phyloP scores from a whole-genome alignment of 2,888 invertebrate species.

The Tyria jacobaeae region DNA sequence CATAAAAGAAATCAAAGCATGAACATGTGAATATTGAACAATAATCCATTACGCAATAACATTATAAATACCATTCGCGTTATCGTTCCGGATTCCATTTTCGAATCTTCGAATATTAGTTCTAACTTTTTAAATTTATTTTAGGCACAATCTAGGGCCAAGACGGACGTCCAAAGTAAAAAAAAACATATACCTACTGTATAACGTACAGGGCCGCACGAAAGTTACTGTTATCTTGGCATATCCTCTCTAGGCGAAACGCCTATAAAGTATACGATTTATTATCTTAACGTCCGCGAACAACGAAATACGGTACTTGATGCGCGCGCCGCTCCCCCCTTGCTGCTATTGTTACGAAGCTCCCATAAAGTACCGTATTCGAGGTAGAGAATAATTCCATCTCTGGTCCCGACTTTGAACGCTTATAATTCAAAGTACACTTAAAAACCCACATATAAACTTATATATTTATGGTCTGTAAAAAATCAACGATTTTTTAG shows the following conservation, averaged over 20 bases:
- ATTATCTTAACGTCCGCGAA: constrained; percentile 73
- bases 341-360: constrained; percentile 86
- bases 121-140: constrained; percentile 62
- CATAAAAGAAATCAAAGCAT: not conserved
- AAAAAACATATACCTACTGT: constrained; percentile 73
- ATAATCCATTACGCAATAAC: not conserved
- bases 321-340: constrained; percentile 83
- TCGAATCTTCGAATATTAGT: constrained; percentile 41
- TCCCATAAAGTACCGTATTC: constrained; percentile 76
- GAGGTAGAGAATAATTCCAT: constrained; percentile 76
- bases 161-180: constrained; percentile 71
- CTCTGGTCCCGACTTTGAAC: constrained; percentile 74
- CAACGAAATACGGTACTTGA: constrained; percentile 75
- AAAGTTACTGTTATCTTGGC: constrained; percentile 88
- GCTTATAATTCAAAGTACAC: constrained; percentile 54
- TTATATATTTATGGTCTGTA: constrained; percentile 56
- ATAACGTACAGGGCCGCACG: constrained; percentile 79
- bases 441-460: constrained; percentile 18
- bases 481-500: constrained; percentile 78
- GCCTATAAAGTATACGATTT: constrained; percentile 79
- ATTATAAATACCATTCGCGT: constrained; percentile 4
- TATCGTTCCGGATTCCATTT: constrained; percentile 24
- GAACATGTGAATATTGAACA: not conserved
- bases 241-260: constrained; percentile 86
- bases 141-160: constrained; percentile 64